Evolutionary conservation across 2,888 invertebrate genomes (phyloP), one percentile per base, ranked within the genome.

Genomic region (Acleris holmiana): DNA sequence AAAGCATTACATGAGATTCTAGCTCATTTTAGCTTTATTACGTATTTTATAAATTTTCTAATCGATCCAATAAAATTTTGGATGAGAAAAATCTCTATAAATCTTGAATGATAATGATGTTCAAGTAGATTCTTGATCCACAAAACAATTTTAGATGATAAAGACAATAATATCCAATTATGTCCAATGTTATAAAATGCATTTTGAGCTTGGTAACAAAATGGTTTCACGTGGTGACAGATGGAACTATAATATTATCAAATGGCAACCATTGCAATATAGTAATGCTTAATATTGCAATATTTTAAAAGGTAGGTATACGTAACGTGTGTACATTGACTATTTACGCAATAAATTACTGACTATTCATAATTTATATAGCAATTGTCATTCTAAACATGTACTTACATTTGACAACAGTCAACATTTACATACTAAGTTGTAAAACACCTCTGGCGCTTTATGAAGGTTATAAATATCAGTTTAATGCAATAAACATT

Each of bases 361-460:
- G 29, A 55, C 29, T 40, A 46, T 47, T 35, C 10, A 35, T 35
- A 35, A 23, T 46, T 40, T n/a, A 47, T 51, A 59, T 53, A 64
- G 41, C 53, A 48, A 54, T 54, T 49, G 10, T 35, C 21, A 21
- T 13, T 15, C 41, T 53, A 64, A 53, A 63, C 58, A 59, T 54
- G 44, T 53, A 56, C 5, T 47, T 61, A 49, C 17, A 41, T 61
- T 66, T 67, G 67, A 71, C 67, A 73, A 73, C 74, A 73, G 71
- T 74, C 74, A 73, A 73, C 71, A 74, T 67, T 49, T 67, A 68
- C 65, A 61, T 71, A 67, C 58, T 61, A 61, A 76, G 73, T 76
- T 70, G 71, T 55, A 58, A 64, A 64, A 67, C 58, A 67, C 50
- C 19, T 63, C 57, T 41, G 51, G 15, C n/a, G 35, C 35, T n/a